phyloP scores from a whole-genome alignment of 2,797 vertebrate species.

The Falco columbarius region DNA sequence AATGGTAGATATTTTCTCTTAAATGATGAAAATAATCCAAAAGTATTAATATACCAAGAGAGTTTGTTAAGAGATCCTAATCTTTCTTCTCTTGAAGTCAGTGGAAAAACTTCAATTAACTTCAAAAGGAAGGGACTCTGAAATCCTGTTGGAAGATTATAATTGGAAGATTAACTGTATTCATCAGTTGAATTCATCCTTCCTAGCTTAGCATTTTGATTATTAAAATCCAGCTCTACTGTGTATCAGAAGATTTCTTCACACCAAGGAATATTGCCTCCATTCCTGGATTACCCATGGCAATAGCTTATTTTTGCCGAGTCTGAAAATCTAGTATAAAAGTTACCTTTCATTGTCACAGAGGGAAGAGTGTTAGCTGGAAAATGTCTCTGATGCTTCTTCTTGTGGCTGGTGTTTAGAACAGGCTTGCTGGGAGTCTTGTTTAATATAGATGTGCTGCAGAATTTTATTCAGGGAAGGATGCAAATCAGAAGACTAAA shows the following conservation, averaged over 20 bases:
- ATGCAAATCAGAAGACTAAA: not conserved
- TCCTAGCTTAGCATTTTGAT: conserved; percentile 60
- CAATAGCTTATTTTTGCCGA: not conserved
- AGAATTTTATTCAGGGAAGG: not conserved
- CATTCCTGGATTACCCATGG: not conserved
- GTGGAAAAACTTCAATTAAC: conserved; percentile 54
- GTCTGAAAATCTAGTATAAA: not conserved
- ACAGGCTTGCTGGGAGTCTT: not conserved
- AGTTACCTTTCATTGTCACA: not conserved
- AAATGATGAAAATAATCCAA: conserved; percentile 10
- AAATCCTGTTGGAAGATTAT: conserved; percentile 57
- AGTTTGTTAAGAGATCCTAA: conserved; percentile 3
- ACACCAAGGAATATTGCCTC: not conserved
- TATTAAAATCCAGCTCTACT: conserved; percentile 42
- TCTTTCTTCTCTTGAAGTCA: conserved; percentile 32
- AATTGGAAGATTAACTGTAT: conserved; percentile 50
- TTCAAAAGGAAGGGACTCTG: conserved; percentile 49
- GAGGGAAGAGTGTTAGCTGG: not conserved
- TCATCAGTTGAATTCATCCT: conserved; percentile 26
- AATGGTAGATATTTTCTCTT: not conserved
- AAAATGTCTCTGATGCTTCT: not conserved
- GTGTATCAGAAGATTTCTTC: conserved; percentile 33
- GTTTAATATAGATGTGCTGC: not conserved
- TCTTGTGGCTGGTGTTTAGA: not conserved
- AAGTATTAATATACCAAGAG: conserved; percentile 14